Conservation (phyloP, 1,140 invertebrate species). For the Ridgeia piscesae region DNA sequence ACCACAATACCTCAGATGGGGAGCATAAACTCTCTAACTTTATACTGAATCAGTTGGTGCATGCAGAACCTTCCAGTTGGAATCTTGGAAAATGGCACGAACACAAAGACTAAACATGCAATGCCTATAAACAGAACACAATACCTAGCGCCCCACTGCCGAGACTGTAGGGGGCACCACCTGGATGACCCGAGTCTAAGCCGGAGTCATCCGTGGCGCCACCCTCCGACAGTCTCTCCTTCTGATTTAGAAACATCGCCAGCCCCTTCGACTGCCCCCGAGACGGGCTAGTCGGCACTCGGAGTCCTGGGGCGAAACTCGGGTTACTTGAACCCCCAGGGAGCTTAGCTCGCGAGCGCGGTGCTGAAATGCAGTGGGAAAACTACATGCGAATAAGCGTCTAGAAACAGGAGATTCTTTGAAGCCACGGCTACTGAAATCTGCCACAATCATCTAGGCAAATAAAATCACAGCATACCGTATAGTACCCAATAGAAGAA, state of each 20-base stretch:
- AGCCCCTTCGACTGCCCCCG: background rate
- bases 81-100: no score
- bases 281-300: background rate
- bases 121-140: background rate
- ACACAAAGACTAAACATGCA: background rate
- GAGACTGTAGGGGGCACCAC: background rate
- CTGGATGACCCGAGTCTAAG: background rate
- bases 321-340: background rate
- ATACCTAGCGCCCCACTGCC: background rate
- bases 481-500: background rate
- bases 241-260: slow-evolving; percentile 10
- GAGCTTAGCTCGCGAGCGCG: background rate
- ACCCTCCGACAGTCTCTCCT: slow-evolving; percentile 11
- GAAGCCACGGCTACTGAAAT: background rate
- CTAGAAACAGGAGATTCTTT: background rate
- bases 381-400: background rate
- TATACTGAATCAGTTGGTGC: background rate
- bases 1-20: background rate
- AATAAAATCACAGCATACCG: background rate
- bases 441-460: background rate
- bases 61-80: no score
- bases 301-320: background rate
- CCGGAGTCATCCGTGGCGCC: background rate
- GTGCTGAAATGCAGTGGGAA: background rate
- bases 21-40: background rate